These are phyloP conservation scores for Palythoa grandiflora DNA, from an alignment of 92 coral and sea anemone species.

Conservation along the genomic window DNA sequence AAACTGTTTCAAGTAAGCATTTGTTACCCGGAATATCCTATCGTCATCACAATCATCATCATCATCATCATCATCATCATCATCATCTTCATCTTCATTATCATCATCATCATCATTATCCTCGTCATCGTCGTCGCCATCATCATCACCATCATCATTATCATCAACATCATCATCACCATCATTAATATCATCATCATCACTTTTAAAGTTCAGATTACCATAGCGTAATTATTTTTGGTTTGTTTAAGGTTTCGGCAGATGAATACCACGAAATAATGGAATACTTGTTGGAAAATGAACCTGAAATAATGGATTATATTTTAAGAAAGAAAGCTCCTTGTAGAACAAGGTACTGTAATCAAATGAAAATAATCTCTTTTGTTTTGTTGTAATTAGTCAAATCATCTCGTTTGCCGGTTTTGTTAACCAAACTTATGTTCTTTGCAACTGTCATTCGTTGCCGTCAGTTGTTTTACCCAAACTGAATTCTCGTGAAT, in stretches of 20 bases:
- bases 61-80: background rate
- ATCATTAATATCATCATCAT: background rate
- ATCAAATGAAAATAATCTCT: background rate
- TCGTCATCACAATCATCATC: background rate
- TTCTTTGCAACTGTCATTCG: no score
- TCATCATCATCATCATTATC: background rate
- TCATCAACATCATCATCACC: background rate
- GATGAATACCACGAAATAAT: conserved; percentile 92
- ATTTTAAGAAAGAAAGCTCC: conserved; percentile 85
- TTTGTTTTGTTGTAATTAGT: background rate
- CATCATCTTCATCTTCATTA: background rate
- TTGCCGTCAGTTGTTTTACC: no score
- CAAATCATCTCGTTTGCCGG: background rate
- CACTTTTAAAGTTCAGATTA: background rate
- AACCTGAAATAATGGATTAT: conserved; percentile 93
- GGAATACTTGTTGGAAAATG: conserved; percentile 86
- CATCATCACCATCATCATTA: background rate
- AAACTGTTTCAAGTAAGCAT: conserved; percentile 78
- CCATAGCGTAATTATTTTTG: background rate
- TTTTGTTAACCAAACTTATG: background rate
- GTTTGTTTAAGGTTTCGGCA: conserved; percentile 77
- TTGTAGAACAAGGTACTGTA: conserved; percentile 73
- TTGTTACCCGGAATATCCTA: background rate
- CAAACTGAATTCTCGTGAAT: background rate
- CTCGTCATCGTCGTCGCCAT: background rate